Evolutionary conservation across 1,140 invertebrate genomes (phyloP), one percentile per base, ranked within the genome.

Genomic region (Eulimnadia texana): DNA sequence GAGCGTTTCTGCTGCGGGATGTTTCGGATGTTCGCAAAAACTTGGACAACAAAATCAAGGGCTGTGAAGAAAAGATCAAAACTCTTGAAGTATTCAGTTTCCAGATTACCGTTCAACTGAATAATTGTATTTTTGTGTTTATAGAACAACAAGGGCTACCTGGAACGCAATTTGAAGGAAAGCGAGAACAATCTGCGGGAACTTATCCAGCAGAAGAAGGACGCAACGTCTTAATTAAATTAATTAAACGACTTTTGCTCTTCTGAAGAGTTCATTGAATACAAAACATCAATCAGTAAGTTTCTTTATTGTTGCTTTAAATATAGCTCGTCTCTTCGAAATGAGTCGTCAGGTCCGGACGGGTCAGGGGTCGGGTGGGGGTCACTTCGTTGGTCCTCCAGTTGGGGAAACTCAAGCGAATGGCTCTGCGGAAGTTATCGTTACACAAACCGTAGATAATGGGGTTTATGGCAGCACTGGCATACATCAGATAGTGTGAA

Each of bases 171-270:
- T 72, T 76, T 91, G 53, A 88, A 88, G 73, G 87, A 90, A 66
- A 86, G 84, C 70, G 84, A 90, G 76, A 83, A 90, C 70, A 88
- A 87, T 71, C 75, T 93, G 2, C 72, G 88, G 69, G 88, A 92
- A 79, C 82, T 92, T 78, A 82, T 93, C 0, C 80, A 85, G 66
- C 83, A 83, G 61, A 77, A 78, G 58, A 83, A 82, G 68, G 79
- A 78, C 13, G 58, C 62, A 13, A 33, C 24, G 55, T 58, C 55
- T 33, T 27, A 58, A 58, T 23, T 42, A 20, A 11, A 58, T 22
- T 33, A 16, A 28, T 25, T 33, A 42, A 20, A 27, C 27, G 23
- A 11, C 28, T 20, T 16, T 27, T 20, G 16, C 24, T 58, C 29
- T 27, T 58, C 25, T 20, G 19, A 6, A 25, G 3, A 11, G 55